Percentiles rank a stretch among this genome's conserved stretches.
Evolutionary conservation across 2,113 vertebrate species (phyloP).

Genomic region (Takifugu flavidus): DNA sequence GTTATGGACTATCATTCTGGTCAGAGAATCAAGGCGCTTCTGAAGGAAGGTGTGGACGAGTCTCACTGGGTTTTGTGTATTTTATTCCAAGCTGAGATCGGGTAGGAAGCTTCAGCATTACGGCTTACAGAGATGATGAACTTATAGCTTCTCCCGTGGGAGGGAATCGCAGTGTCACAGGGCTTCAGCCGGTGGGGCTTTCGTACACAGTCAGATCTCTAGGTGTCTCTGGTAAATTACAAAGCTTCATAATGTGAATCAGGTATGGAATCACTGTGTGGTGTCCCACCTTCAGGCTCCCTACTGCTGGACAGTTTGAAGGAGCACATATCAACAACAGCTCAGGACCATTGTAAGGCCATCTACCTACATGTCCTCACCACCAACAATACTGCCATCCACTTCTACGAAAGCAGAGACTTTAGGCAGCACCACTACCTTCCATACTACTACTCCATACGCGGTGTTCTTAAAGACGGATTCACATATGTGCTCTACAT

Average conservation of each 20-base stretch:
- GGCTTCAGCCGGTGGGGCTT: too few species aligned
- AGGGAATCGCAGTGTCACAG: too few species aligned
- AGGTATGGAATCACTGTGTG: not conserved
- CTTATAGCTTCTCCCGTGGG: too few species aligned
- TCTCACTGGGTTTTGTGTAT: too few species aligned
- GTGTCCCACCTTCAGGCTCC: slow-evolving; percentile 76
- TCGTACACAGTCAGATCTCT: too few species aligned
- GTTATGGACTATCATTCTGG: too few species aligned
- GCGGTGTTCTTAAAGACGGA: slow-evolving; percentile 96
- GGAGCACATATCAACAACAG: slow-evolving; percentile 94
- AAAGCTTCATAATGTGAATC: too few species aligned
- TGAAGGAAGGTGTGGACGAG: too few species aligned
- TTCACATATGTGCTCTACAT: slow-evolving; percentile 98
- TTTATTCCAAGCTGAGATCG: too few species aligned
- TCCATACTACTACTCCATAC: slow-evolving; percentile 98
- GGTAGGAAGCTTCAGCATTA: too few species aligned
- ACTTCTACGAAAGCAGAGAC: slow-evolving; percentile 97
- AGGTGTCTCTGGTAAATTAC: not conserved
- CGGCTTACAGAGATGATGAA: too few species aligned
- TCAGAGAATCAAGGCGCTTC: too few species aligned
- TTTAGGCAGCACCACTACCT: slow-evolving; percentile 98
- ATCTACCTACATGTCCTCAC: slow-evolving; percentile 98
- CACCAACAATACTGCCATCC: slow-evolving; percentile 95
- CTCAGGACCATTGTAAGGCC: slow-evolving; percentile 98
- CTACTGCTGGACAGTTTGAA: slow-evolving; percentile 96